A percentile compares a stretch with the other conserved stretches of the same genome.
Evolutionary conservation across 1,140 invertebrate species (phyloP).

Genomic region (Oscheius sp.): DNA sequence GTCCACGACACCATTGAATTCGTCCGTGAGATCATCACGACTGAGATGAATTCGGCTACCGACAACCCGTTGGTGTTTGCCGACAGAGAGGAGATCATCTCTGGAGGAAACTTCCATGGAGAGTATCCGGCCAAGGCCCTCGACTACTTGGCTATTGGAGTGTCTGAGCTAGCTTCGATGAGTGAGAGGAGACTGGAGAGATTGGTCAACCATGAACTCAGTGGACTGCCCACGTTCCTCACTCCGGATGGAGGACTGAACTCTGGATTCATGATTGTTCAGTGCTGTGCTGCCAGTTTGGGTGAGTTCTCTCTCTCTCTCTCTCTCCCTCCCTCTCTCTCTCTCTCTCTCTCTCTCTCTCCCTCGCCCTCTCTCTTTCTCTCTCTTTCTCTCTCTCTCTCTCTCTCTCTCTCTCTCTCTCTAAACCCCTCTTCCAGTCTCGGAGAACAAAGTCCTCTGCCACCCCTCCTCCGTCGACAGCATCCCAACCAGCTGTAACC

Average conservation of each 20-base stretch:
- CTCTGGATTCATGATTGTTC: slow-evolving; percentile 76
- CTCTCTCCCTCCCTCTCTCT: too few relatives aligned
- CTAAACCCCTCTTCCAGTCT: too few relatives aligned
- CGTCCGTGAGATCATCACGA: slow-evolving; percentile 68
- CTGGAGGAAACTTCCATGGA: slow-evolving; percentile 72
- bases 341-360: too few relatives aligned
- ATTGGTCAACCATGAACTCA: slow-evolving; percentile 71
- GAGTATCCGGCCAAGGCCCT: slow-evolving; percentile 76
- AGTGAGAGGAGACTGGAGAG: slow-evolving; percentile 73
- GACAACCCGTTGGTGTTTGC: slow-evolving; percentile 75
- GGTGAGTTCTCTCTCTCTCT: too few relatives aligned
- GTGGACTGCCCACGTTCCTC: slow-evolving; percentile 69
- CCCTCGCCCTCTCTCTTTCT: too few relatives aligned
- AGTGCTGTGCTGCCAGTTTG: slow-evolving; percentile 73
- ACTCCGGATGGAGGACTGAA: slow-evolving; percentile 73
- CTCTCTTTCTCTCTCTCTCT: too few relatives aligned
- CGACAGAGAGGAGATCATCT: slow-evolving; percentile 72
- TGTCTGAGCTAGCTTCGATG: slow-evolving; percentile 74
- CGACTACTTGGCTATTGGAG: slow-evolving; percentile 74
- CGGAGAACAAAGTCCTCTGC: slow-evolving; percentile 75
- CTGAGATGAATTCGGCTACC: slow-evolving; percentile 74
- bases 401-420: too few relatives aligned
- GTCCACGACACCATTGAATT: slow-evolving; percentile 74
- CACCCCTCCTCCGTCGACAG: slow-evolving; percentile 73
- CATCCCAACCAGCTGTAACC: slow-evolving; percentile 71